Base-by-base conservation (phyloP, 2,797 vertebrate genomes). In the Vultur gryphus region DNA sequence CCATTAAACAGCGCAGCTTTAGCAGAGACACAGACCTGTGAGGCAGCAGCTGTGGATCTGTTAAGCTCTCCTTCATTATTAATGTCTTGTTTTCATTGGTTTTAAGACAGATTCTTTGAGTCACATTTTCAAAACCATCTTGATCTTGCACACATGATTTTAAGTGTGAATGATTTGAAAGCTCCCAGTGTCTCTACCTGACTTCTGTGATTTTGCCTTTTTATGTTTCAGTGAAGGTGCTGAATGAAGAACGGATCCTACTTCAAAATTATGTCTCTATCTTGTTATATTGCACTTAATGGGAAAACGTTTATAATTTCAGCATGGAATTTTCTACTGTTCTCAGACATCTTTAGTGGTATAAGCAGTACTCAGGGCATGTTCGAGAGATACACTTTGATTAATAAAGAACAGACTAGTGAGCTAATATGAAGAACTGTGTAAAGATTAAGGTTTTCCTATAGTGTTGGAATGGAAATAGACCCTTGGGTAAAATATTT, bases 371-470 rank as follows among this genome's bases (percentile, higher is more conserved):
- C 49, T 83, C 44, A 25, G 26, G 41, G 18, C 4, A 1, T 43
- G 54, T 95, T 94, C 87, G 69, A 90, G 58, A 89, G 58, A 44
- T 31, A 52, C n/a, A 64, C 21, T 87, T 87, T 93, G 84, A 89
- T 93, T 88, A 91, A 72, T 75, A 77, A 83, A 79, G 66, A 95
- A 26, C 19, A 59, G 49, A 28, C 24, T 54, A 77, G 52, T 51
- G 37, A 90, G 49, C 16, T 84, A 81, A 52, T 64, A 21, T 51
- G 81, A 91, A 72, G 44, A 93, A 77, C 54, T 82, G 57, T 86
- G 62, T 73, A n/a, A 96, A 91, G 84, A 86, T 82, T 73, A 90
- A 92, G 49, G 73, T 96, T 94, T 95, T 89, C 58, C 44, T 89
- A 15, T 88, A 55, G 44, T 80, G 29, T 66, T 91, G 54, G 57